These are phyloP conservation scores for Pyxicephalus adspersus DNA, from an alignment of 2,113 vertebrate genomes.

Conservation along the genomic window DNA sequence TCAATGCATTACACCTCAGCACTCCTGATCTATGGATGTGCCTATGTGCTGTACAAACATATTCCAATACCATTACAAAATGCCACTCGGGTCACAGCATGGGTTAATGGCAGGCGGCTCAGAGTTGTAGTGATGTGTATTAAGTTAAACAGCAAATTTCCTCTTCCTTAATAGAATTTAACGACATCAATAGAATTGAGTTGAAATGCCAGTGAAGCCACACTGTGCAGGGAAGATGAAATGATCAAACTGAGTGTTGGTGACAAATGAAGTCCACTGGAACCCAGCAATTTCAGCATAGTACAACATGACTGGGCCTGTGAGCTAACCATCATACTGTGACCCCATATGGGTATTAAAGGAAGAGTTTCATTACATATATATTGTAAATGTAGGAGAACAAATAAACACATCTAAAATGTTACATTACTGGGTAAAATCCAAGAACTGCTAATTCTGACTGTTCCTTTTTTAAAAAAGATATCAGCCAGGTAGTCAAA, in stretches of 20 bases:
- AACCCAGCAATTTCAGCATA: not conserved
- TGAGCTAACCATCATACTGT: too few relatives aligned
- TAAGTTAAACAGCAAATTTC: conserved; percentile 28
- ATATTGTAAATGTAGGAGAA: too few relatives aligned
- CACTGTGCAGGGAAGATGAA: not conserved
- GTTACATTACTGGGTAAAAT: too few relatives aligned
- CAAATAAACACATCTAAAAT: too few relatives aligned
- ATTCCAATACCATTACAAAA: not conserved
- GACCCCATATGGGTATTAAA: too few relatives aligned
- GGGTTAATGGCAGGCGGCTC: conserved; percentile 4
- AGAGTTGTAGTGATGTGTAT: conserved; percentile 28
- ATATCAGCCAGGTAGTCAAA: too few relatives aligned
- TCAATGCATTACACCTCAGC: not conserved
- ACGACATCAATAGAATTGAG: not conserved
- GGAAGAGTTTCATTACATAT: too few relatives aligned
- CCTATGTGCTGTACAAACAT: too few relatives aligned
- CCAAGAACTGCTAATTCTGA: too few relatives aligned
- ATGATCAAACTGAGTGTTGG: not conserved
- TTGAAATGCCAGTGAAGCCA: conserved; percentile 13
- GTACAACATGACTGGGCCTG: too few relatives aligned
- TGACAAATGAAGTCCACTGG: not conserved
- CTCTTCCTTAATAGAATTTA: conserved; percentile 29
- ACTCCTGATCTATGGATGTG: not conserved
- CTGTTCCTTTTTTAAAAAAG: too few relatives aligned
- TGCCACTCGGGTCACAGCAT: conserved; percentile 3